Conservation (phyloP, 1,140 invertebrate genomes). For the Copidosoma floridanum region DNA sequence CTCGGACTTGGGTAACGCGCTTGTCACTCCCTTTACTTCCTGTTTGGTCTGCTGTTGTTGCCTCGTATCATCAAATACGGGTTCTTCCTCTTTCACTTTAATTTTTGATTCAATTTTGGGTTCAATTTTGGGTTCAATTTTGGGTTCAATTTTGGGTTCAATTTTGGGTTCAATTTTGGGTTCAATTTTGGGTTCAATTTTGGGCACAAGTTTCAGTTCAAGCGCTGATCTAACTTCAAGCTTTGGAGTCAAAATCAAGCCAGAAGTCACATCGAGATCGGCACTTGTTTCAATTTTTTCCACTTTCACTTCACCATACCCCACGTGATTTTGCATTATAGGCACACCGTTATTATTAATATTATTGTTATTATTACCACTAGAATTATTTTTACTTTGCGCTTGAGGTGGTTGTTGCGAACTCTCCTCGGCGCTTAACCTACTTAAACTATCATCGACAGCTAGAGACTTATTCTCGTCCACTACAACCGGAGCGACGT, state of each 20-base stretch:
- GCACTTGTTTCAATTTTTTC: constrained; percentile 36
- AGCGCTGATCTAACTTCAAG: no score
- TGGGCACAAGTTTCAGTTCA: constrained; percentile 28
- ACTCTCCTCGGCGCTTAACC: constrained; percentile 36
- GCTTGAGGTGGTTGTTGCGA: constrained; percentile 25
- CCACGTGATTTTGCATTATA: constrained; percentile 52
- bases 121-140: no score
- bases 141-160: no score
- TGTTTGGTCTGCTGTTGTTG: constrained; percentile 26
- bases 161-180: no score
- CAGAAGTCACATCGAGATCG: constrained; percentile 1
- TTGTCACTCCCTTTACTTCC: not conserved
- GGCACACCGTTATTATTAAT: constrained; percentile 52
- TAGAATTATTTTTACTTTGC: constrained; percentile 45
- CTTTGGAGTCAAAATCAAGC: not conserved
- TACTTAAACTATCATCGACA: constrained; percentile 33
- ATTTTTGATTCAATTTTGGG: constrained; percentile 32
- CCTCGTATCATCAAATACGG: constrained; percentile 51
- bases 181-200: constrained; percentile 37
- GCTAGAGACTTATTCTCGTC: constrained; percentile 28
- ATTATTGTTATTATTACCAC: constrained; percentile 20
- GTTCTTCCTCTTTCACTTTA: constrained; percentile 37
- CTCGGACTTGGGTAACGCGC: no score
- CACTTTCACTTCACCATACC: constrained; percentile 41
- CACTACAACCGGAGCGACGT: constrained; percentile 27